Evolutionary conservation across 2,888 invertebrate species (phyloP).

Genomic region (Acronicta aceris): DNA sequence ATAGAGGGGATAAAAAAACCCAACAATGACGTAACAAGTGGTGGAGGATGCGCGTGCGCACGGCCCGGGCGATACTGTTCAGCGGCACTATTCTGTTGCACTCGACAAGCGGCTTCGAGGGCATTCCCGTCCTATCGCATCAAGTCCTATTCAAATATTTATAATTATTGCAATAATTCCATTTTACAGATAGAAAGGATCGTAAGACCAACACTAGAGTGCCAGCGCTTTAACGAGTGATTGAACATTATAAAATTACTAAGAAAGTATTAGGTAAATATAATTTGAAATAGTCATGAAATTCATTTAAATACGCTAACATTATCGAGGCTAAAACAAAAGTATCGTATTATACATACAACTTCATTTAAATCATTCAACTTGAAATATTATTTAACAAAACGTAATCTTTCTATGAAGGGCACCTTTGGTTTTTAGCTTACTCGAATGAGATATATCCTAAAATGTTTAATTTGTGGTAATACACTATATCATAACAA

Average conservation of each 20-base stretch:
- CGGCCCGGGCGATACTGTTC: constrained; percentile 65
- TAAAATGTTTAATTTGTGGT: constrained; percentile 87
- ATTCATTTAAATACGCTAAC: constrained; percentile 87
- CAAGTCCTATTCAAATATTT: constrained; percentile 60
- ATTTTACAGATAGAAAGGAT: constrained; percentile 79
- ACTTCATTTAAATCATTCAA: constrained; percentile 87
- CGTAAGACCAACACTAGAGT: constrained; percentile 88
- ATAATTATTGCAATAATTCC: constrained; percentile 77
- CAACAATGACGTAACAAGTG: constrained; percentile 20
- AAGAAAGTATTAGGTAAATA: constrained; percentile 87
- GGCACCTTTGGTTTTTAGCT: constrained; percentile 96
- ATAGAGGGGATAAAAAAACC: constrained; percentile 55
- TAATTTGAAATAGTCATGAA: constrained; percentile 88
- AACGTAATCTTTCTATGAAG: constrained; percentile 91
- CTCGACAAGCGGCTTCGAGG: constrained; percentile 66
- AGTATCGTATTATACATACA: constrained; percentile 86
- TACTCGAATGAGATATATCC: constrained; percentile 90
- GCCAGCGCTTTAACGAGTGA: constrained; percentile 89
- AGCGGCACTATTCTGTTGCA: constrained; percentile 65
- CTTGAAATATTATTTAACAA: constrained; percentile 89
- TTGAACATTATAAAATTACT: constrained; percentile 86
- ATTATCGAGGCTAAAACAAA: constrained; percentile 88
- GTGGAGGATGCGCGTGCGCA: constrained; percentile 38
- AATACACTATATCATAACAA: constrained; percentile 86
- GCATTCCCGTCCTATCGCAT: constrained; percentile 64